Conservation (phyloP, 2,888 invertebrate genomes). For the Diabrotica balteata region DNA sequence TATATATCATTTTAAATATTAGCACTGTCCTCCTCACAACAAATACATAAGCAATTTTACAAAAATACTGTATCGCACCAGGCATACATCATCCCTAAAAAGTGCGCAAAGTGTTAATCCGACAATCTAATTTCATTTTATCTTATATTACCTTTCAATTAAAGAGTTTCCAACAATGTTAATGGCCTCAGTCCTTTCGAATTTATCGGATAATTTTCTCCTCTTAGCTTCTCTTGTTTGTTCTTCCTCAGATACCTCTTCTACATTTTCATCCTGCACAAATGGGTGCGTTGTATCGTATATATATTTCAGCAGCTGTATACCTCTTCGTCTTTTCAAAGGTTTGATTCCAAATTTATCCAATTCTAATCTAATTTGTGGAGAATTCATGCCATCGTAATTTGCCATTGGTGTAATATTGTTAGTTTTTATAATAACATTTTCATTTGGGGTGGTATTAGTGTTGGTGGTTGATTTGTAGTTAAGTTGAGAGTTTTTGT, state of each 20-base stretch:
- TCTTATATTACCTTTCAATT: constrained; percentile 41
- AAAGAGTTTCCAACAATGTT: constrained; percentile 46
- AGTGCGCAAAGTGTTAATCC: too few species aligned
- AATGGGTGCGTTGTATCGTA: constrained; percentile 75
- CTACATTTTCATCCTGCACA: constrained; percentile 50
- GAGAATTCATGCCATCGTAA: constrained; percentile 66
- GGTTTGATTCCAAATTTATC: constrained; percentile 73
- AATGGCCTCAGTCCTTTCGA: constrained; percentile 26
- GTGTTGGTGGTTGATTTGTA: background rate
- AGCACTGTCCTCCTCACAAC: too few species aligned
- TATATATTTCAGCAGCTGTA: constrained; percentile 70
- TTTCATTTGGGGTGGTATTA: constrained; percentile 37
- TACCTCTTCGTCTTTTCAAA: constrained; percentile 67
- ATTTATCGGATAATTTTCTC: constrained; percentile 26
- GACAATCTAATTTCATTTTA: too few species aligned
- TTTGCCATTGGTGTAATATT: constrained; percentile 68
- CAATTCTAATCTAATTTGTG: constrained; percentile 65
- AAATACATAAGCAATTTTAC: too few species aligned
- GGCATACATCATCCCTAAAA: too few species aligned
- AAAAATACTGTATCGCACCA: too few species aligned
- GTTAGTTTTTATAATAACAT: constrained; percentile 63
- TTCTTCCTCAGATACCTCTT: constrained; percentile 26
- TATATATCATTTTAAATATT: too few species aligned
- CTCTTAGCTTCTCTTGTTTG: constrained; percentile 38
- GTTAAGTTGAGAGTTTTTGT: too few species aligned